Base-by-base conservation (phyloP, 2,797 vertebrate species). In the Aplochiton taeniatus region DNA sequence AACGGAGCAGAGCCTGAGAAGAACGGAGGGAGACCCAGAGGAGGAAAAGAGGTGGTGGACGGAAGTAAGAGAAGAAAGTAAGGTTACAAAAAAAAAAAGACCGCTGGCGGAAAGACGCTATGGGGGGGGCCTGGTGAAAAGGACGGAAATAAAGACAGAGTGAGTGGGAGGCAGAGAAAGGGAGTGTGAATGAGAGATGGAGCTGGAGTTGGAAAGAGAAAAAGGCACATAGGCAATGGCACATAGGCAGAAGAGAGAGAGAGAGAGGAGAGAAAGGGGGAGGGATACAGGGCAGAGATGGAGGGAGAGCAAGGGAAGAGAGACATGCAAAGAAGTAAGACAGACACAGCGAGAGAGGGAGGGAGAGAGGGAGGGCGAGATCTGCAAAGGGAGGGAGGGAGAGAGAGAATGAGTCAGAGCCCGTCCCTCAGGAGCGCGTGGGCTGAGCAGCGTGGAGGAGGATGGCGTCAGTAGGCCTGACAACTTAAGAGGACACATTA, bases 381-480 rank as follows among this genome's bases (percentile, higher is more conserved):
- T n/a, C n/a, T n/a, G 31, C 31, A 31, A 31, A 31, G 58, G 66
- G 66, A 76, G 73, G 73, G 73, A 83, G 75, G 65, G 77, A 83
- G 77, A 71, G 81, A 86, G 83, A 74, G 84, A 82, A 88, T 93
- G 92, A 93, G 90, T 95, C 92, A 95, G 91, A 92, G 83, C 82
- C 68, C 84, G 76, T 93, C 90, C 93, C 92, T 90, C 87, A 87
- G 91, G 92, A 92, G 86, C 87, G 82, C 86, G 92, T 92, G 91
- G 92, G 94, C 58, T 88, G 83, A 12, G 82, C 66, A 68, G 81
- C 49, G 85, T 85, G 89, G 93, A 92, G 91, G 93, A 79, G 92
- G 90, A 93, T 91, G 91, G 85, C 90, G 87, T 86, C 90, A 94
- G 90, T 85, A 85, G 73, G 82, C 76, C 79, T 86, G 85, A 87